Evolutionary conservation across 2,797 vertebrate species (phyloP).

Genomic region (Gouania willdenowi): DNA sequence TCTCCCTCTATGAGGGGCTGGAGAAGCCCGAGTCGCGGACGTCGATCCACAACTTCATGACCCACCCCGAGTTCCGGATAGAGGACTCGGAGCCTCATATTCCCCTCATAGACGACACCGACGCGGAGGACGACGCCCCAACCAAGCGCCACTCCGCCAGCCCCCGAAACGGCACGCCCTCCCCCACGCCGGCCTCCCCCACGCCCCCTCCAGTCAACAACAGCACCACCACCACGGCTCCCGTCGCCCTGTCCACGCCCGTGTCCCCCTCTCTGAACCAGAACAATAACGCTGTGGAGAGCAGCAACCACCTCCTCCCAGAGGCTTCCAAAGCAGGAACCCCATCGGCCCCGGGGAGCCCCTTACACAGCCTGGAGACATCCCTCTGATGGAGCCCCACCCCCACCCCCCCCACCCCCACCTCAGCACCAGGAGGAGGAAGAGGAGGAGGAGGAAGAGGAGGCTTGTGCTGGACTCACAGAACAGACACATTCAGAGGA

Average conservation of each 20-base stretch:
- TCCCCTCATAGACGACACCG: constrained; percentile 98
- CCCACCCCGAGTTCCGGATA: constrained; percentile 98
- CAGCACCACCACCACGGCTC: constrained; percentile 62
- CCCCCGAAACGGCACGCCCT: constrained; percentile 78
- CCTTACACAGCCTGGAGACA: constrained; percentile 99
- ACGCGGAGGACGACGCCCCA: constrained; percentile 95
- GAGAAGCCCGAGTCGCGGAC: constrained; percentile 95
- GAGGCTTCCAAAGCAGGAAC: constrained; percentile 91
- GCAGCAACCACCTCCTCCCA: constrained; percentile 89
- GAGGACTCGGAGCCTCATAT: constrained; percentile 99
- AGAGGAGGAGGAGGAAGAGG: constrained; percentile 25
- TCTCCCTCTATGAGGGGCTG: constrained; percentile 97
- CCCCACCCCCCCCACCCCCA: no score
- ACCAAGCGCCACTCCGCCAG: constrained; percentile 90
- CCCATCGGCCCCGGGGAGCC: constrained; percentile 91
- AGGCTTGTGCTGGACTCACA: constrained; percentile 80
- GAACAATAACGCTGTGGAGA: constrained; percentile 99
- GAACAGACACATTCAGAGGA: constrained; percentile 90
- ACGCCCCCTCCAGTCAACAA: constrained; percentile 15
- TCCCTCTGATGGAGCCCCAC: constrained; percentile 86
- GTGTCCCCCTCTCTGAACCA: constrained; percentile 88
- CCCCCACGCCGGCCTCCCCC: constrained; percentile 65
- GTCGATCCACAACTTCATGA: constrained; percentile 99
- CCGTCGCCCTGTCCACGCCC: constrained; percentile 71
- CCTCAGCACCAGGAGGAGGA: constrained; percentile 1